Percentiles rank a stretch among this genome's conserved stretches.
Conservation (phyloP, 2,113 vertebrate species). For the Scatophagus argus region DNA sequence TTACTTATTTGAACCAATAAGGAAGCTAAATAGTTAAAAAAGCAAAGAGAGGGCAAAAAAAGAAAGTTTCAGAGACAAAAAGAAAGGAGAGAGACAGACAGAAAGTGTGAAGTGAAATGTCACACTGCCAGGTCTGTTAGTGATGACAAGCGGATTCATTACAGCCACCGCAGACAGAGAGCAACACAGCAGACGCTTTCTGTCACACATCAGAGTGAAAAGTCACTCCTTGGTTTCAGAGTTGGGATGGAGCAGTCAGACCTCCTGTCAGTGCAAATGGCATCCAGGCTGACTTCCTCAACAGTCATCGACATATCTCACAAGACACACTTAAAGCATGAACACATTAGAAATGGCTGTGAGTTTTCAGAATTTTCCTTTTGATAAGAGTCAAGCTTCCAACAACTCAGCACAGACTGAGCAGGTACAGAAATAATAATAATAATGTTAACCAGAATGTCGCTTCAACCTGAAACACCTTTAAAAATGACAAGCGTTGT, state of each 20-base stretch:
- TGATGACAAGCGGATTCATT: background rate
- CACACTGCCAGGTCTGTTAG: background rate
- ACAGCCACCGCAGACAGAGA: background rate
- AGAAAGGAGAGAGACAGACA: background rate
- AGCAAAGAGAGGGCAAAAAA: background rate
- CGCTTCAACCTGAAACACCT: too few relatives aligned
- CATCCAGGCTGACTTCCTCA: background rate
- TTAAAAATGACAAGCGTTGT: background rate
- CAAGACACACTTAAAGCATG: background rate
- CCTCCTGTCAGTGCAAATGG: background rate
- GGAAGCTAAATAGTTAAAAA: background rate
- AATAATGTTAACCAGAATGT: too few relatives aligned
- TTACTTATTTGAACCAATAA: background rate
- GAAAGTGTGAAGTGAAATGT: background rate
- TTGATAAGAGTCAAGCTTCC: too few relatives aligned
- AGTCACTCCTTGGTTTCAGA: background rate
- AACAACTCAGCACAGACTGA: too few relatives aligned
- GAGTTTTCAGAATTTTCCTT: background rate
- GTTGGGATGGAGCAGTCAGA: constrained; percentile 1
- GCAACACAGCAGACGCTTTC: background rate
- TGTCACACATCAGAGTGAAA: constrained; percentile 8
- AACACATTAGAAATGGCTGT: background rate
- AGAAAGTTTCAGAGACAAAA: background rate
- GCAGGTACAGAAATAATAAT: too few relatives aligned
- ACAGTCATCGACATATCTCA: background rate